phyloP scores from a whole-genome alignment of 1,140 invertebrate genomes.

The Drosophila nigromelanica region DNA sequence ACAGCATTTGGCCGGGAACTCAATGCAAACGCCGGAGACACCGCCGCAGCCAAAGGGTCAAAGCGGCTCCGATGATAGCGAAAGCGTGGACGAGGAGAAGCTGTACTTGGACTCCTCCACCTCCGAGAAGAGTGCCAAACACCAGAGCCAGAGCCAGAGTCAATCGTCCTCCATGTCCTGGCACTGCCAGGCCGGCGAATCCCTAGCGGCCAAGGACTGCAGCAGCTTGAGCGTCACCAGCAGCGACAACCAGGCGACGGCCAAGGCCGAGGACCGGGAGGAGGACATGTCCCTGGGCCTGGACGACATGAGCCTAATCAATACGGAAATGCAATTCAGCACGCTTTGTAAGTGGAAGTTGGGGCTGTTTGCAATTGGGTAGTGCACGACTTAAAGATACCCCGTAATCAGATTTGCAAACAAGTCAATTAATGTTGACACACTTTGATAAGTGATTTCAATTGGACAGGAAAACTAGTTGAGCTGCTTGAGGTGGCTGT shows the following conservation, averaged over 20 bases:
- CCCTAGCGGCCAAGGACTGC: slow-evolving; percentile 86
- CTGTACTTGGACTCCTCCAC: slow-evolving; percentile 79
- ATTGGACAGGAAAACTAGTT: too few species aligned
- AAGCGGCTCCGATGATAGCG: slow-evolving; percentile 70
- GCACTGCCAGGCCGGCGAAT: slow-evolving; percentile 86
- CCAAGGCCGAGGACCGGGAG: slow-evolving; percentile 31
- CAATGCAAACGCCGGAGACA: background rate
- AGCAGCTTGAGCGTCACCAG: slow-evolving; percentile 85
- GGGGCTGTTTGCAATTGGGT: too few species aligned
- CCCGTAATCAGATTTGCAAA: background rate
- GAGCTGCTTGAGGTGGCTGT: too few species aligned
- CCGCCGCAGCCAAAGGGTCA: slow-evolving; percentile 24
- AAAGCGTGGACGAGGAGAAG: slow-evolving; percentile 82
- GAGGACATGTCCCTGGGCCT: slow-evolving; percentile 66
- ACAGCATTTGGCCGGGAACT: slow-evolving; percentile 4
- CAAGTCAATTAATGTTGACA: too few species aligned
- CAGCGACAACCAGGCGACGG: slow-evolving; percentile 83
- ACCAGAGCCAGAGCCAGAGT: slow-evolving; percentile 84
- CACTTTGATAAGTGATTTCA: too few species aligned
- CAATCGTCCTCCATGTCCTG: slow-evolving; percentile 85
- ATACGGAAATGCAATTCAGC: slow-evolving; percentile 76
- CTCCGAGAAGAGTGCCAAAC: slow-evolving; percentile 77
- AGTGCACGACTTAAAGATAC: background rate
- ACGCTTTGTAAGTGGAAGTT: slow-evolving; percentile 67
- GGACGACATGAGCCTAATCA: slow-evolving; percentile 69